Evolutionary conservation across 1,140 invertebrate species (phyloP).

Genomic region (Maniola jurtina): DNA sequence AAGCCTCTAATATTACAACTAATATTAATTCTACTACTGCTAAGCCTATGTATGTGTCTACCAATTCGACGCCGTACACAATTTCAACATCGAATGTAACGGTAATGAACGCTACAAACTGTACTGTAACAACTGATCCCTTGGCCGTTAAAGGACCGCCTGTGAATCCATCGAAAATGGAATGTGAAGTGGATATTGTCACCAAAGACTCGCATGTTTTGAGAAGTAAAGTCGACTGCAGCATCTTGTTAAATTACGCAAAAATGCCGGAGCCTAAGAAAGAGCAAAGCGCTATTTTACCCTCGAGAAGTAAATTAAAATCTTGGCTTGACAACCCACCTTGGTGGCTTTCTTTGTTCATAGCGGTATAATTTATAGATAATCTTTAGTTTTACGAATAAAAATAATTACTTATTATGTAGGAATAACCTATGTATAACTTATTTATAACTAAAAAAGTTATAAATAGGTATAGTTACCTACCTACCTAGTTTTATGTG

Average conservation of each 20-base stretch:
- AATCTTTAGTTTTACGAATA: neutral
- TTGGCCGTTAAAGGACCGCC: slow-evolving; percentile 50
- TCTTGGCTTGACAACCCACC: slow-evolving; percentile 60
- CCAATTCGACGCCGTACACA: too few species aligned
- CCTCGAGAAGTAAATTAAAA: slow-evolving; percentile 53
- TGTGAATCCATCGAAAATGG: slow-evolving; percentile 44
- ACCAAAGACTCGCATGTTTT: slow-evolving; percentile 41
- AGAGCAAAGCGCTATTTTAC: slow-evolving; percentile 46
- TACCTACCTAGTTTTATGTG: too few species aligned
- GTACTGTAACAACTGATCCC: slow-evolving; percentile 43
- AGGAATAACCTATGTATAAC: too few species aligned
- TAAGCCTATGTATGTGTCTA: too few species aligned
- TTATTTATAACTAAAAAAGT: too few species aligned
- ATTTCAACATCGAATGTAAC: slow-evolving; percentile 4
- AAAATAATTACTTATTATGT: too few species aligned
- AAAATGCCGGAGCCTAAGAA: slow-evolving; percentile 59
- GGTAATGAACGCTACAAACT: slow-evolving; percentile 27
- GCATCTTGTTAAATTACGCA: slow-evolving; percentile 52
- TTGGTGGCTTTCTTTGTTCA: slow-evolving; percentile 68
- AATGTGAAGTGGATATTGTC: slow-evolving; percentile 59
- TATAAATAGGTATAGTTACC: too few species aligned
- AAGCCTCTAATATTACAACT: slow-evolving; percentile 1
- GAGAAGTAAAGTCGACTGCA: slow-evolving; percentile 54
- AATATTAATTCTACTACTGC: neutral
- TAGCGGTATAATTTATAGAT: slow-evolving; percentile 41